Evolutionary conservation across 2,888 invertebrate species (phyloP), one percentile per base, ranked within the genome.

Genomic region (Drosophila multiciliata): DNA sequence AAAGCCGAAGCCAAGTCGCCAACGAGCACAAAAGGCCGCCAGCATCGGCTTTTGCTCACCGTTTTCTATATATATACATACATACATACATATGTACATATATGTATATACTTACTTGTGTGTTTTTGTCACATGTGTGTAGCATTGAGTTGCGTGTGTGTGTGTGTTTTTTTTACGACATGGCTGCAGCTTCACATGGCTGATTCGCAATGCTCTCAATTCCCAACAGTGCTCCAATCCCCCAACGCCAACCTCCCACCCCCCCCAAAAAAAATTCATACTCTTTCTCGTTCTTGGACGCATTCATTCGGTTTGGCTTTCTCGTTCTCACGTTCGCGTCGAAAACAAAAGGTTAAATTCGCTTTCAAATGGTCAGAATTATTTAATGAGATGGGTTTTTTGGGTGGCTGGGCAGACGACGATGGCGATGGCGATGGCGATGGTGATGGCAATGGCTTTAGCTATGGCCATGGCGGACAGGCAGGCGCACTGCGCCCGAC

Each of bases 321-420:
- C 64, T 77, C 70, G 54, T 58, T 70, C 50, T 69, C 80, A 60
- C 76, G 53, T 63, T 75, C 52, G 65, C 48, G 61, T 58, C 49
- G 80, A 85, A 87, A 90, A 90, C 89, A 90, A 91, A 90, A 91
- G 91, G 91, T 91, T 91, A 89, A 91, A 86, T 91, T 90, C 87
- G 91, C 90, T 91, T 91, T 91, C 91, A 91, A 91, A 87, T 91
- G 91, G 91, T 91, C 91, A 91, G 92, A 91, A 91, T 85, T 86
- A 86, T 83, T 89, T 86, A 83, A 87, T 84, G 90, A 90, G 89
- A 78, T 83, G 87, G 79, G 84, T 75, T 83, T 65, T 75, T 66
- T 36, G 60, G 77, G 76, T 72, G 74, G 73, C 78, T 69, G 76
- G 64, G 63, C 70, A 45, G 52, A 45, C 53, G 68, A 23, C 49